phyloP scores from a whole-genome alignment of 2,113 vertebrate genomes.

The Ailurus styani region DNA sequence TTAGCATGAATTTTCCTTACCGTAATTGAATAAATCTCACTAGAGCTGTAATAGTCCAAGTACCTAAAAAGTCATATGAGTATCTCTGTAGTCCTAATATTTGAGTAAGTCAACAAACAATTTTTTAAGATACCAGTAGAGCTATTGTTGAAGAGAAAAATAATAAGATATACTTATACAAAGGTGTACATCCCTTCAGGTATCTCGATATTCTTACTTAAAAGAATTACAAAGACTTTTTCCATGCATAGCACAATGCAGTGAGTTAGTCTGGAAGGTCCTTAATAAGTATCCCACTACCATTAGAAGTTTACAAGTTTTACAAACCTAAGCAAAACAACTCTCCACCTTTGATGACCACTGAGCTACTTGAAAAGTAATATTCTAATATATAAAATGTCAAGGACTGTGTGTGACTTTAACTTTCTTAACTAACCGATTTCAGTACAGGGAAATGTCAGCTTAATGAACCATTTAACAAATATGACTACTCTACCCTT shows the following conservation, averaged over 20 bases:
- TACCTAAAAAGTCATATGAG: background rate
- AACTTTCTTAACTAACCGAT: constrained; percentile 73
- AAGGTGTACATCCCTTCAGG: background rate
- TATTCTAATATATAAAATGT: constrained; percentile 80
- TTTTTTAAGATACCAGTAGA: constrained; percentile 7
- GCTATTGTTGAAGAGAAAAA: constrained; percentile 40
- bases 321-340: constrained; percentile 63
- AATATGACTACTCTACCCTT: constrained; percentile 74
- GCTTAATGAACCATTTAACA: constrained; percentile 78
- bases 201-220: background rate
- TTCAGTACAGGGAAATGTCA: constrained; percentile 77
- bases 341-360: constrained; percentile 68
- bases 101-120: background rate
- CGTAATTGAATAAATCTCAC: background rate
- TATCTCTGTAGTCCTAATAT: background rate
- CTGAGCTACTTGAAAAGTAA: constrained; percentile 75
- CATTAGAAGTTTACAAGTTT: constrained; percentile 67
- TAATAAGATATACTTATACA: background rate
- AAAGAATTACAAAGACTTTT: constrained; percentile 9
- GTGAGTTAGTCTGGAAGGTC: constrained; percentile 48
- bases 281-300: constrained; percentile 67
- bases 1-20: background rate
- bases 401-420: constrained; percentile 77
- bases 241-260: background rate
- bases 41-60: background rate